A percentile compares a stretch with the other conserved stretches of the same genome.
These are phyloP conservation scores for Spermophilus dauricus DNA, from an alignment of 2,113 vertebrate genomes.

Conservation along the genomic window DNA sequence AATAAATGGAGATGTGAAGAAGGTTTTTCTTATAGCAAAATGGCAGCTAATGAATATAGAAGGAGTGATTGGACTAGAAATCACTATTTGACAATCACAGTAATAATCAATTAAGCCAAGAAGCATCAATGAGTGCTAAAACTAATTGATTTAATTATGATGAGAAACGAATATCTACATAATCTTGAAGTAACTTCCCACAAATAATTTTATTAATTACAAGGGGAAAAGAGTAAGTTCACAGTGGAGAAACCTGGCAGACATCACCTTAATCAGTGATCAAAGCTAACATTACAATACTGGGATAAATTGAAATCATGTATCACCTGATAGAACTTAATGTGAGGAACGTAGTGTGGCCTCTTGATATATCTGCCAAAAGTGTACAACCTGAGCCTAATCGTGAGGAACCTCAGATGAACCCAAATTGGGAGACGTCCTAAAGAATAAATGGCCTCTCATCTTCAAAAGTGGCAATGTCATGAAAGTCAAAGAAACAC, in stretches of 20 bases:
- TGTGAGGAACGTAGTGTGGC: not conserved
- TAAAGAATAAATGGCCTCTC: not conserved
- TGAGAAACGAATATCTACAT: not conserved
- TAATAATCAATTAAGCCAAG: conserved; percentile 26
- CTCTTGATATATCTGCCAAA: conserved; percentile 2
- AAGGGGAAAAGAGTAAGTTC: not conserved
- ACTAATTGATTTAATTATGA: not conserved
- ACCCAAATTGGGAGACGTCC: not conserved
- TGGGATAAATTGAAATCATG: not conserved
- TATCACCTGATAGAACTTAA: not conserved
- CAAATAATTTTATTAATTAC: conserved; percentile 4
- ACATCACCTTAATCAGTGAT: not conserved
- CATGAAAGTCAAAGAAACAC: not conserved
- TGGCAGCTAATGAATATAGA: not conserved
- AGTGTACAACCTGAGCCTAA: not conserved
- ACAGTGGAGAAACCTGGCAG: not conserved
- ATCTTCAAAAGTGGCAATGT: not conserved
- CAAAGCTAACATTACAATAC: not conserved
- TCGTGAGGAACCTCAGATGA: not conserved
- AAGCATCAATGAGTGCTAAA: not conserved
- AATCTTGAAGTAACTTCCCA: not conserved
- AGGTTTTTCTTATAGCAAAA: not conserved
- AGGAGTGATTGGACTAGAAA: conserved; percentile 14
- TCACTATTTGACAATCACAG: not conserved
- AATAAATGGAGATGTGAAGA: not conserved